These are phyloP conservation scores for Zaprionus vittiger DNA, from an alignment of 1,140 invertebrate species.

Conservation along the genomic window DNA sequence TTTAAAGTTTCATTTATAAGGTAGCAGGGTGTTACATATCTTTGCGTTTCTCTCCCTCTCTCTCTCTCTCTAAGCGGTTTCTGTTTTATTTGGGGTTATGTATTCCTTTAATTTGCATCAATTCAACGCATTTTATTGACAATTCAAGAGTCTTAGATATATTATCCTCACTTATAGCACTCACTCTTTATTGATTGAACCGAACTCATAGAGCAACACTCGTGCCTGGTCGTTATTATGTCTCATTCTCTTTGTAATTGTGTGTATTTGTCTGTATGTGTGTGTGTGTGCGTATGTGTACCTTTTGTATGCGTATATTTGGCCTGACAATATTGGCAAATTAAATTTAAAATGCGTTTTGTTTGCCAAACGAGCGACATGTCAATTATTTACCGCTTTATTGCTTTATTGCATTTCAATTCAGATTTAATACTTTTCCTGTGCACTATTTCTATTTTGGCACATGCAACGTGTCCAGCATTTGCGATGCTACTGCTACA, in stretches of 20 bases:
- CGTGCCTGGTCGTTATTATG: constrained; percentile 17
- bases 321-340: constrained; percentile 50
- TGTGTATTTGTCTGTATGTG: constrained; percentile 1
- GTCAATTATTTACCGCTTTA: constrained; percentile 77
- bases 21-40: no score
- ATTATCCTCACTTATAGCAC: no score
- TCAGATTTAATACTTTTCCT: constrained; percentile 57
- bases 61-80: no score
- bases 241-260: constrained; percentile 14
- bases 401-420: constrained; percentile 69
- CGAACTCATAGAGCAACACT: not conserved
- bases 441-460: constrained; percentile 44
- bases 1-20: not conserved
- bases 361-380: constrained; percentile 64
- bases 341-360: constrained; percentile 71
- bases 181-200: not conserved
- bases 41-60: no score
- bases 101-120: no score
- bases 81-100: no score
- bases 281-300: constrained; percentile 1
- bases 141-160: no score
- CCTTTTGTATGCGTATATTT: constrained; percentile 26
- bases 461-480: constrained; percentile 49
- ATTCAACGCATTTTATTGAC: no score
- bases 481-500: not conserved